These are phyloP conservation scores for Xiphorhynchus erythropygius DNA, from an alignment of 2,797 vertebrate species.

Conservation along the genomic window DNA sequence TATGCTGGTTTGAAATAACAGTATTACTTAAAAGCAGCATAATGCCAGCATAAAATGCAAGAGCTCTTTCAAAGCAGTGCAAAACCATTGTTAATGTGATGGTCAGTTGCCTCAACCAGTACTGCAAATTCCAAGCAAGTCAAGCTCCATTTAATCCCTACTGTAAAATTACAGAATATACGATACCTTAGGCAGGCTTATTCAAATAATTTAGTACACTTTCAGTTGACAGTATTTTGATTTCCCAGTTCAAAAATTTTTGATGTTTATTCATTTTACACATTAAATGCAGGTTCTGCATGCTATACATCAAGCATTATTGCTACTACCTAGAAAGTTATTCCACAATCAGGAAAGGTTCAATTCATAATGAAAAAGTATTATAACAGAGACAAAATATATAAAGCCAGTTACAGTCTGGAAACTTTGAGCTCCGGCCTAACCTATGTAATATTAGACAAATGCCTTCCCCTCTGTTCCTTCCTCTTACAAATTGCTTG, in stretches of 20 bases:
- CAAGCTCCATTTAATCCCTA: background rate
- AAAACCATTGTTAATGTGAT: background rate
- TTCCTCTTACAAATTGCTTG: slow-evolving; percentile 36
- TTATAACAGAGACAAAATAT: background rate
- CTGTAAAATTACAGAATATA: background rate
- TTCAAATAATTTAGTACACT: background rate
- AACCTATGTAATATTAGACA: background rate
- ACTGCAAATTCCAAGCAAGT: background rate
- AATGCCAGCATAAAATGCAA: background rate
- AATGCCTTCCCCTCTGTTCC: background rate
- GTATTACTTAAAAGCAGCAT: slow-evolving; percentile 3
- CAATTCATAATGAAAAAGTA: background rate
- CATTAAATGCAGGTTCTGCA: background rate
- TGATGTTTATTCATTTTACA: background rate
- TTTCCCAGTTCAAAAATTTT: background rate
- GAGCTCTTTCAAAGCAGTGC: background rate
- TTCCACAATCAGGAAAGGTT: background rate
- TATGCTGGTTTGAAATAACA: slow-evolving; percentile 8
- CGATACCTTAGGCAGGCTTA: background rate
- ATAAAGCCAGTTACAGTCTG: background rate
- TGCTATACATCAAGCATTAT: background rate
- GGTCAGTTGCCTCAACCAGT: background rate
- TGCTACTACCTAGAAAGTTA: background rate
- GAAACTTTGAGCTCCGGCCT: background rate
- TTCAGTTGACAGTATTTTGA: background rate